Conservation (phyloP, 2,113 vertebrate genomes). For the Petroica traversi region DNA sequence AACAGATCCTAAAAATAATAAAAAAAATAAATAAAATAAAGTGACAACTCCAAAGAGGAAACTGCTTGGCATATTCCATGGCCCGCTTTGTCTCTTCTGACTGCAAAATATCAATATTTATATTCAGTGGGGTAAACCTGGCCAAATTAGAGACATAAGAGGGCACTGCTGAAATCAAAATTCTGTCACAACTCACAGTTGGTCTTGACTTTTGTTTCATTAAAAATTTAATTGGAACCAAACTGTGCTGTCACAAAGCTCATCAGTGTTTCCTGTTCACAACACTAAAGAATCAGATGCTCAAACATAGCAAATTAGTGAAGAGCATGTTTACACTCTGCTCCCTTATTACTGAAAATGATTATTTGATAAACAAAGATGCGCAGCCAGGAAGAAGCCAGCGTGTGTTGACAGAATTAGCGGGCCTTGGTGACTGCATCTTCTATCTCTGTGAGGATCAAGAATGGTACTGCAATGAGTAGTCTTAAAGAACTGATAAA, state of each 20-base stretch:
- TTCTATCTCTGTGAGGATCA: background rate
- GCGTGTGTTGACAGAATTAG: slow-evolving; percentile 25
- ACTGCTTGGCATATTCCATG: background rate
- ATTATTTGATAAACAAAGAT: slow-evolving; percentile 70
- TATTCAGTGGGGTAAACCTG: background rate
- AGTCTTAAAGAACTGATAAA: background rate
- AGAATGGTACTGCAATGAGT: background rate
- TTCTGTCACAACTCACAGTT: slow-evolving; percentile 33
- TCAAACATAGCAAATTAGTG: slow-evolving; percentile 67
- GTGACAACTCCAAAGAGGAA: background rate
- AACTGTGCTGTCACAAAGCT: slow-evolving; percentile 58
- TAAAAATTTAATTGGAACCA: slow-evolving; percentile 72
- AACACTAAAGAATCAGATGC: slow-evolving; percentile 55
- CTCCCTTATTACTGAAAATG: slow-evolving; percentile 50
- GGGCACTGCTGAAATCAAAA: slow-evolving; percentile 31
- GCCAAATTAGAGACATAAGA: background rate
- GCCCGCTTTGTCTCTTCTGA: background rate
- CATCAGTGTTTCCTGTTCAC: slow-evolving; percentile 51
- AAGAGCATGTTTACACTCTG: slow-evolving; percentile 57
- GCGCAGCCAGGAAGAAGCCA: background rate
- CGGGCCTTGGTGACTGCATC: slow-evolving; percentile 5
- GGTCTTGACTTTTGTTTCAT: slow-evolving; percentile 54
- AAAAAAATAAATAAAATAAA: background rate
- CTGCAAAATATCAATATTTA: slow-evolving; percentile 10
- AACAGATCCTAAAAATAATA: background rate